These are phyloP conservation scores for Leptosomus discolor DNA, from an alignment of 2,113 vertebrate genomes.

Conservation along the genomic window DNA sequence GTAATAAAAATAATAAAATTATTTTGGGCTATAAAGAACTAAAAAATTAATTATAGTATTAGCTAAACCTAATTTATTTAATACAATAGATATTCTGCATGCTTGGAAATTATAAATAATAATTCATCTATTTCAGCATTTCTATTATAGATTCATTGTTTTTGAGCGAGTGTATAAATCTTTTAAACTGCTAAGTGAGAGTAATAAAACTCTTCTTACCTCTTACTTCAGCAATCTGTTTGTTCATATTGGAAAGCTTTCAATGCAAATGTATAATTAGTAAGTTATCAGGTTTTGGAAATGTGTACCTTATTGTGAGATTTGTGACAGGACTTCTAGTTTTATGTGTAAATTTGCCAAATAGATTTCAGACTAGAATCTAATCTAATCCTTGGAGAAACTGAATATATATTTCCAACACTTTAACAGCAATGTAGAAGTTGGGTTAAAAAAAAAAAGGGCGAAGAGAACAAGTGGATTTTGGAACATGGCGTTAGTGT, in stretches of 20 bases:
- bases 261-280: background rate
- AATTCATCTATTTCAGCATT: background rate
- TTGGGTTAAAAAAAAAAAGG: background rate
- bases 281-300: background rate
- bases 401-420: background rate
- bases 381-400: background rate
- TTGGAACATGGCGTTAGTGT: background rate
- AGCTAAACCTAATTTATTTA: background rate
- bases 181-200: background rate
- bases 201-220: background rate
- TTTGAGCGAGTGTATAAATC: background rate
- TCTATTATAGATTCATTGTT: background rate
- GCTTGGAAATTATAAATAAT: background rate
- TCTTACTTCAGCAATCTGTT: background rate
- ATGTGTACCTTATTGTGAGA: background rate
- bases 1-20: background rate
- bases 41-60: background rate
- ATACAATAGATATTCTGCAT: background rate
- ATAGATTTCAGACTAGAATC: background rate
- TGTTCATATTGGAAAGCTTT: background rate
- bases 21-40: background rate
- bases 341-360: background rate
- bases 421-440: background rate
- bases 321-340: background rate
- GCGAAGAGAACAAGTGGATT: background rate